These are phyloP conservation scores for Anser brachyrhynchus DNA, from an alignment of 2,113 vertebrate species.

Conservation along the genomic window DNA sequence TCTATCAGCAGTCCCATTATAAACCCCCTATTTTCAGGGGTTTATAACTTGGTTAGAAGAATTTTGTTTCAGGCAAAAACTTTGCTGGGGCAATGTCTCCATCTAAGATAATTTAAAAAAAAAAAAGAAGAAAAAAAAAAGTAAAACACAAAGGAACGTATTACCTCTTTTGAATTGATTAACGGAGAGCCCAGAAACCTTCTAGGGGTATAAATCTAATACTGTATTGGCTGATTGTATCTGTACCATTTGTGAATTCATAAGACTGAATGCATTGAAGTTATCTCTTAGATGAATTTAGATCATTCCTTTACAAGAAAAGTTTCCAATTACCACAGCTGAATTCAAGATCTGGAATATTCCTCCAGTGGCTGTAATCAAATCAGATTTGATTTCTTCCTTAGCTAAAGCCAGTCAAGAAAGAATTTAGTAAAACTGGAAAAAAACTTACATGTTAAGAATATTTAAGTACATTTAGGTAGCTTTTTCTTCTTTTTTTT, in stretches of 20 bases:
- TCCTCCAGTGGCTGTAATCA: constrained; percentile 47
- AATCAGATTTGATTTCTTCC: constrained; percentile 29
- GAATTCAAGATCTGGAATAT: constrained; percentile 36
- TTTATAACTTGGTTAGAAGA: constrained; percentile 57
- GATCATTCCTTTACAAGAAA: constrained; percentile 18
- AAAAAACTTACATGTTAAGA: not conserved
- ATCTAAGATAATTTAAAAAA: not conserved
- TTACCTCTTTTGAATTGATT: not conserved
- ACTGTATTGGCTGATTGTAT: not conserved
- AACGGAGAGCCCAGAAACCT: not conserved
- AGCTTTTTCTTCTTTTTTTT: not conserved
- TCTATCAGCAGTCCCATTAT: constrained; percentile 52
- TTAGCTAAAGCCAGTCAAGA: not conserved
- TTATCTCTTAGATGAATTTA: constrained; percentile 20
- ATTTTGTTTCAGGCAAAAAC: constrained; percentile 55
- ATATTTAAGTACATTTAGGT: not conserved
- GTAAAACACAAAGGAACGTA: not conserved
- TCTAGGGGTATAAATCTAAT: constrained; percentile 20
- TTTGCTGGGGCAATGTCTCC: constrained; percentile 24
- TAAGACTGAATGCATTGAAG: not conserved
- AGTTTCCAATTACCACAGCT: constrained; percentile 45
- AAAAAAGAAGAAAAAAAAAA: not conserved
- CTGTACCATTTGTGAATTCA: not conserved
- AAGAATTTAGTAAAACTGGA: not conserved
- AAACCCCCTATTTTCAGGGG: constrained; percentile 38